Evolutionary conservation across 2,888 invertebrate species (phyloP).

Genomic region (Trisateles emortualis): DNA sequence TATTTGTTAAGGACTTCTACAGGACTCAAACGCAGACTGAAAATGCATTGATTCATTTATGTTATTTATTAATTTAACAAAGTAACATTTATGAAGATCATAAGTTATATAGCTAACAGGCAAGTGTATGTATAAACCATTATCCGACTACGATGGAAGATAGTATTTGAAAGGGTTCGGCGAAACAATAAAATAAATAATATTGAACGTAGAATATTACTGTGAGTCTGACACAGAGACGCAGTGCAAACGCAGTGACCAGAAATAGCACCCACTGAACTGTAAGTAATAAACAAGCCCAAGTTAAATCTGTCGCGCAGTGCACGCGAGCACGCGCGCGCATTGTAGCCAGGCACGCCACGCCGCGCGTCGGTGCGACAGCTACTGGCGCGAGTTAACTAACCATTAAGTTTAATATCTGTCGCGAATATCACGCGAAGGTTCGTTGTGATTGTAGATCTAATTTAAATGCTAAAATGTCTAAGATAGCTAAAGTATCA

Average conservation of each 20-base stretch:
- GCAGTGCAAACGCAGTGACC: conserved; percentile 2
- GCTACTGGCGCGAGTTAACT: conserved; percentile 3
- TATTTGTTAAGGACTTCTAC: not conserved
- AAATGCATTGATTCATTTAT: no score
- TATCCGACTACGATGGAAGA: no score
- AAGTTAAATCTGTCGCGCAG: conserved; percentile 47
- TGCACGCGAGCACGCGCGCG: conserved; percentile 19
- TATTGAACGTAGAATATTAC: not conserved
- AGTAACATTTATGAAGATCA: no score
- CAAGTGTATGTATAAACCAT: no score
- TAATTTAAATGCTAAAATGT: no score
- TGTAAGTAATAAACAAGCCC: conserved; percentile 47
- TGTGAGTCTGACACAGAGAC: no score
- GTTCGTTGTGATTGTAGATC: not conserved
- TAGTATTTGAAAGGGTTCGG: no score
- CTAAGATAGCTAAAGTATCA: no score
- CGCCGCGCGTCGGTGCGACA: not conserved
- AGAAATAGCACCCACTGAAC: conserved; percentile 40
- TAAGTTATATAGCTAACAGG: no score
- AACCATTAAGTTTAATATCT: not conserved
- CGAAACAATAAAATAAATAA: not conserved
- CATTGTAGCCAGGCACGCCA: not conserved
- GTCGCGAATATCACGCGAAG: not conserved
- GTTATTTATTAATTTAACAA: no score
- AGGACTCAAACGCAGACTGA: no score